Conservation (phyloP, 2,113 vertebrate genomes). For the Silurus glanis region DNA sequence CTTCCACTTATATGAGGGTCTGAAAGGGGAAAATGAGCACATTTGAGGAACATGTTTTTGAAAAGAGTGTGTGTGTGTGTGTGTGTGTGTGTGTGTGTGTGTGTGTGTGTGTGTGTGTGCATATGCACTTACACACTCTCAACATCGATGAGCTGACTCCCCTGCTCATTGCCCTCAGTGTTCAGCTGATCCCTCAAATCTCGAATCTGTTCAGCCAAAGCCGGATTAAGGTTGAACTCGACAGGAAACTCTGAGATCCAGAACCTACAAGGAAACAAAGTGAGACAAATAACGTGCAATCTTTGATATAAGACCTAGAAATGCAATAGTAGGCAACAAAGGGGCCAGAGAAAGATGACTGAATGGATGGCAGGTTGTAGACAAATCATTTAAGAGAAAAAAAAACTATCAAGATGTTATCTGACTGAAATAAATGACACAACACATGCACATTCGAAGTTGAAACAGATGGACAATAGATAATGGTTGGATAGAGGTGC, state of each 20-base stretch:
- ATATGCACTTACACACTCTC: conserved; percentile 82
- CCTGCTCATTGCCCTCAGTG: conserved; percentile 77
- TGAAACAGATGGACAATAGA: not conserved
- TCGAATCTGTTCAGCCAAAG: conserved; percentile 86
- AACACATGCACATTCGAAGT: not conserved
- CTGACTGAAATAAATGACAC: not conserved
- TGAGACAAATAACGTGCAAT: not conserved
- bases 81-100: not conserved
- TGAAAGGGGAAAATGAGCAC: conserved; percentile 47
- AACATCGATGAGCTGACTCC: conserved; percentile 88
- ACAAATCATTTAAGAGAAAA: not conserved
- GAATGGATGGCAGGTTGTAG: not conserved
- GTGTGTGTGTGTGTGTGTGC: conserved; percentile 8
- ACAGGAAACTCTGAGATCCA: conserved; percentile 91
- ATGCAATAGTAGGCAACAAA: not conserved
- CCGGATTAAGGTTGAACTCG: conserved; percentile 86
- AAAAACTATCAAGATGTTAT: not conserved
- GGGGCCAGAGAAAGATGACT: conserved; percentile 37
- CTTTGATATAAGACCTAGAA: not conserved
- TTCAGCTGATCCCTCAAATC: conserved; percentile 83
- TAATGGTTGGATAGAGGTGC: not conserved
- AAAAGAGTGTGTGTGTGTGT: conserved; percentile 10
- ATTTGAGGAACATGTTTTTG: not conserved
- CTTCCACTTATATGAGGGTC: conserved; percentile 89
- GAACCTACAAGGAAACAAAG: conserved; percentile 70